These are phyloP conservation scores for Anniella stebbinsi DNA, from an alignment of 2,797 vertebrate genomes.

Conservation along the genomic window DNA sequence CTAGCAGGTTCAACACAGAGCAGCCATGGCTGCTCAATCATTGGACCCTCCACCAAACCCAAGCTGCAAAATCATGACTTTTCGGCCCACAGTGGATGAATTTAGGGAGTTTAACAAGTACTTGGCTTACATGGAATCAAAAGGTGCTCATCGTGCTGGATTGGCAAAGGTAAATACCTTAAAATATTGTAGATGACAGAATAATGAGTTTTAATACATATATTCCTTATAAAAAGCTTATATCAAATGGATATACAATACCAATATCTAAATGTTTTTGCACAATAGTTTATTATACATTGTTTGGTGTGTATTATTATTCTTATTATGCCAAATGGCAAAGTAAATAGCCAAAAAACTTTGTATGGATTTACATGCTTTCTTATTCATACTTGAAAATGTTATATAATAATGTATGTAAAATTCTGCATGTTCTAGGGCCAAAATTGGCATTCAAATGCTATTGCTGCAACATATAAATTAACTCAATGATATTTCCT, in stretches of 20 bases:
- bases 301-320: background rate
- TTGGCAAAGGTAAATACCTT: constrained; percentile 90
- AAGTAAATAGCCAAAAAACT: background rate
- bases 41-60: constrained; percentile 87
- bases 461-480: background rate
- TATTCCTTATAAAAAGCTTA: background rate
- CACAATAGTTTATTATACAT: background rate
- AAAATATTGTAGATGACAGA: constrained; percentile 21
- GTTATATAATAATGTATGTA: background rate
- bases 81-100: constrained; percentile 94
- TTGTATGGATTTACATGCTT: background rate
- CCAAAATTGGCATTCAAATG: background rate
- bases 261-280: background rate
- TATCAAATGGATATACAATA: constrained; percentile 12
- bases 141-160: constrained; percentile 95
- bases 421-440: background rate
- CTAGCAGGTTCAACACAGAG: constrained; percentile 57
- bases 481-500: background rate
- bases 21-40: constrained; percentile 87
- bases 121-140: constrained; percentile 94
- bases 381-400: background rate
- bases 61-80: constrained; percentile 98
- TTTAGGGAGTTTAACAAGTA: constrained; percentile 96
- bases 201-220: constrained; percentile 6
- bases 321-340: background rate